These are phyloP conservation scores for Bucorvus abyssinicus DNA, from an alignment of 2,797 vertebrate genomes.

Conservation along the genomic window DNA sequence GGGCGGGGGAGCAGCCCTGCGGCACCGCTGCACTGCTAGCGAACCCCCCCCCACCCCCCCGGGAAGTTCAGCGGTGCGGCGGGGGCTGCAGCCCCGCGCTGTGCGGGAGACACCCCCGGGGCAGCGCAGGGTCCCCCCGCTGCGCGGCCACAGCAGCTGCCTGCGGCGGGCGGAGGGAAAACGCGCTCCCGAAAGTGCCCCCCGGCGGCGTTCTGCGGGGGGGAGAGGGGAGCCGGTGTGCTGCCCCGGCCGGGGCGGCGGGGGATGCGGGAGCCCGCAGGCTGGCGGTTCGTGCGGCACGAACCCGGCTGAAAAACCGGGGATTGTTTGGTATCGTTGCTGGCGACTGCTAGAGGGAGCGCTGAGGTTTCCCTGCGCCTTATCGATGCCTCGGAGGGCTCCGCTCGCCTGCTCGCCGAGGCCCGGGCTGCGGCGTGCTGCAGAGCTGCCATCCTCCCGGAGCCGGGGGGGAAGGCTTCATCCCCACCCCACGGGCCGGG, in stretches of 20 bases:
- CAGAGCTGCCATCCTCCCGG: background rate
- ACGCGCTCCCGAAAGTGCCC: background rate
- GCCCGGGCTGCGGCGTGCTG: background rate
- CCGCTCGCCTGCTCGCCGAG: background rate
- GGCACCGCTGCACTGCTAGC: background rate
- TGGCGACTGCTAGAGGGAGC: conserved; percentile 53
- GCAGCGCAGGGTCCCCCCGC: too few species aligned
- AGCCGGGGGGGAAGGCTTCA: background rate
- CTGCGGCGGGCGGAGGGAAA: background rate
- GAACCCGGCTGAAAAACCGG: conserved; percentile 14
- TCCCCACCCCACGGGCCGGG: accelerated
- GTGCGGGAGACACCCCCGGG: too few species aligned
- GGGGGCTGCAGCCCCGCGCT: too few species aligned
- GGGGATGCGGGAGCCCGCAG: background rate
- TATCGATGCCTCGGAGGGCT: background rate
- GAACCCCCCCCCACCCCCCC: background rate
- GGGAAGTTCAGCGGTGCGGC: background rate
- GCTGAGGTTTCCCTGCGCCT: background rate
- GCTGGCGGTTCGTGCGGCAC: background rate
- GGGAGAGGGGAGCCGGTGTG: background rate
- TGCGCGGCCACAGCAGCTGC: background rate
- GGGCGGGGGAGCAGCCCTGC: background rate
- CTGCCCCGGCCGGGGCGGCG: background rate
- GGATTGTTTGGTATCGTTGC: background rate
- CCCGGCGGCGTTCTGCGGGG: too few species aligned